Evolutionary conservation across 2,113 vertebrate species (phyloP), one percentile per base, ranked within the genome.

Genomic region (Pedetes capensis): DNA sequence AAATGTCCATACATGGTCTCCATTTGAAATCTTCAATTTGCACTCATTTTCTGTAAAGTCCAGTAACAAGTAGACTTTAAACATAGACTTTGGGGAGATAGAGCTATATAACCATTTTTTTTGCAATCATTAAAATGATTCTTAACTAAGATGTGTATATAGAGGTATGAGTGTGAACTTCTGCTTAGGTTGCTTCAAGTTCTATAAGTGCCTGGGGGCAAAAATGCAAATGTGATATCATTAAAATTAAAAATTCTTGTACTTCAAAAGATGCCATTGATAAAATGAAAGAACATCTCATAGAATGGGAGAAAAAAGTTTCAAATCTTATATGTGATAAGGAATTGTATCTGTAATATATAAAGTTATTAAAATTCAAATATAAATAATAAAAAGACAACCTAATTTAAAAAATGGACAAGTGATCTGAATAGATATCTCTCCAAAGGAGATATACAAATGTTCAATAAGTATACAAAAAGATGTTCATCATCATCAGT

Each of bases 381-480:
- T 72, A 85, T 78, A 72, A 75, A 89, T 68, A 49, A 76, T 85
- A 88, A 94, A 80, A 90, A 66, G 17, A 66, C 2, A 91, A 10
- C 5, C 10, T 51, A 93, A 37, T 72, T 59, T 51, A 88, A 87
- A 87, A 81, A 59, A 55, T 39, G 29, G 23, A 8, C 20, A 75
- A 78, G 83, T 25, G 22, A 68, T 75, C 8, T 32, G 42, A 82
- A 82, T 37, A 61, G n/a, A 84, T 42, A 61, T 66, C 83, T 92
- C 11, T 76, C 49, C 8, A 57, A 74, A 93, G 55, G 79, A 92
- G 44, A 57, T 89, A 47, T 51, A 63, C 11, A 84, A 78, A 59
- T 66, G 20, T 37, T 23, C 32, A 55, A 22, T 72, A 87, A 86
- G 20, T n/a, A 71, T 2, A 53, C 27, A 9, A 39, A 76, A 72